Conservation (phyloP, 2,888 invertebrate genomes). For the Adelognathus sp. region DNA sequence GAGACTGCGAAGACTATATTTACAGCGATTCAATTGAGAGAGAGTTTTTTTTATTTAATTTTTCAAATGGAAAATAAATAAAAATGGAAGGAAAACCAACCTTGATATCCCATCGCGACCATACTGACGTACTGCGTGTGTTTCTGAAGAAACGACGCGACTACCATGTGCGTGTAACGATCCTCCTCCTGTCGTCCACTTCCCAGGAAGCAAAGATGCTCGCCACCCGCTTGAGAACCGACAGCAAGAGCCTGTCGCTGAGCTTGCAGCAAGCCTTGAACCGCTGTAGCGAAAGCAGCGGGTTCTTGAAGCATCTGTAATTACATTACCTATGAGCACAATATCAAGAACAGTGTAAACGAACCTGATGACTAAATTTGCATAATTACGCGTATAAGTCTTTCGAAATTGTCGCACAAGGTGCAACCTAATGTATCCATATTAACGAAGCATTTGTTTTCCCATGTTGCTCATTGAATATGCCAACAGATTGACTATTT, state of each 20-base stretch:
- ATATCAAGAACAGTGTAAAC: background rate
- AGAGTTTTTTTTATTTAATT: too few relatives aligned
- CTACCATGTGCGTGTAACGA: constrained; percentile 98
- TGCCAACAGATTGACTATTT: too few relatives aligned
- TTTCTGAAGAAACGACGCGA: constrained; percentile 97
- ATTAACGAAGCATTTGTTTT: too few relatives aligned
- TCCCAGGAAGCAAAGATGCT: constrained; percentile 96
- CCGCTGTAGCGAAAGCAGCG: constrained; percentile 95
- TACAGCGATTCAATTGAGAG: too few relatives aligned
- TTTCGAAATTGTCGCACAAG: too few relatives aligned
- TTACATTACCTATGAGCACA: too few relatives aligned
- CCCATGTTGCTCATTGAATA: too few relatives aligned
- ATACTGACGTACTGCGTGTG: constrained; percentile 96
- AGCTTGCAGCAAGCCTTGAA: constrained; percentile 94
- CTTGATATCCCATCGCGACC: constrained; percentile 93
- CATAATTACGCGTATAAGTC: too few relatives aligned
- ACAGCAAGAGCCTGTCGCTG: constrained; percentile 94
- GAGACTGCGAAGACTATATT: too few relatives aligned
- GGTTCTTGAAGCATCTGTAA: constrained; percentile 97
- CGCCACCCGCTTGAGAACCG: constrained; percentile 92
- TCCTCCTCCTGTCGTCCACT: constrained; percentile 97
- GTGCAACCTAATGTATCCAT: too few relatives aligned
- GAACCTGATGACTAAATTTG: too few relatives aligned
- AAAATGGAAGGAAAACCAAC: constrained; percentile 70
- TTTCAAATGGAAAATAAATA: background rate